phyloP scores from a whole-genome alignment of 2,888 invertebrate genomes.

The Pheosia tremula region DNA sequence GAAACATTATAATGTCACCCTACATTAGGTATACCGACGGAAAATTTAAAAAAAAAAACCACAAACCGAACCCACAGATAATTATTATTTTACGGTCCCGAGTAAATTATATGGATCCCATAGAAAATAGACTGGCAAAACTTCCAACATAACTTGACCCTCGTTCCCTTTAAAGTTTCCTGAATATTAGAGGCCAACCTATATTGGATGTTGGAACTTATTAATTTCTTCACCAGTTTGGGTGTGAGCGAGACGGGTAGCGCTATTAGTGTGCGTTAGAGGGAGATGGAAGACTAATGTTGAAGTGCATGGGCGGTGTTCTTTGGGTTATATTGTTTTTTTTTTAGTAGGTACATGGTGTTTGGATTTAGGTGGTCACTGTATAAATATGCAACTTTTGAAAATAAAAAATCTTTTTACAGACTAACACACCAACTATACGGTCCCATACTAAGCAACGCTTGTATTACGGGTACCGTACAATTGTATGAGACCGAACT shows the following conservation, averaged over 20 bases:
- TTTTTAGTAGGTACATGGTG: conserved; percentile 48
- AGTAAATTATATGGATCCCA: conserved; percentile 66
- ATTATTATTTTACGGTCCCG: conserved; percentile 74
- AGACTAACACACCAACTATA: no score
- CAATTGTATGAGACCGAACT: no score
- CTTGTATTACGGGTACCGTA: no score
- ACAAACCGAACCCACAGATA: conserved; percentile 63
- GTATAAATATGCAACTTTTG: background rate
- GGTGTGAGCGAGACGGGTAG: conserved; percentile 47
- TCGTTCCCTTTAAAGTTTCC: background rate
- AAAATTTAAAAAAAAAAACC: conserved; percentile 55
- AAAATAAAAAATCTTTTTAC: background rate
- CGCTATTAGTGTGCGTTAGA: conserved; percentile 61
- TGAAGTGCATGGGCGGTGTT: conserved; percentile 62
- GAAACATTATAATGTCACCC: conserved; percentile 39
- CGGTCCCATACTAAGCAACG: no score
- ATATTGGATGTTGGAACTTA: conserved; percentile 56
- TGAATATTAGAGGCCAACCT: conserved; percentile 34
- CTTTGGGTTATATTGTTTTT: conserved; percentile 64
- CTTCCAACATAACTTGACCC: conserved; percentile 12
- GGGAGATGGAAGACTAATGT: conserved; percentile 37
- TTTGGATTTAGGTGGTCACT: conserved; percentile 13
- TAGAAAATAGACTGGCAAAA: conserved; percentile 28
- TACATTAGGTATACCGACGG: conserved; percentile 38
- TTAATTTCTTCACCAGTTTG: conserved; percentile 60